A percentile compares a stretch with the other conserved stretches of the same genome.
Evolutionary conservation across 2,113 vertebrate species (phyloP).

Genomic region (Salvelinus fontinalis): DNA sequence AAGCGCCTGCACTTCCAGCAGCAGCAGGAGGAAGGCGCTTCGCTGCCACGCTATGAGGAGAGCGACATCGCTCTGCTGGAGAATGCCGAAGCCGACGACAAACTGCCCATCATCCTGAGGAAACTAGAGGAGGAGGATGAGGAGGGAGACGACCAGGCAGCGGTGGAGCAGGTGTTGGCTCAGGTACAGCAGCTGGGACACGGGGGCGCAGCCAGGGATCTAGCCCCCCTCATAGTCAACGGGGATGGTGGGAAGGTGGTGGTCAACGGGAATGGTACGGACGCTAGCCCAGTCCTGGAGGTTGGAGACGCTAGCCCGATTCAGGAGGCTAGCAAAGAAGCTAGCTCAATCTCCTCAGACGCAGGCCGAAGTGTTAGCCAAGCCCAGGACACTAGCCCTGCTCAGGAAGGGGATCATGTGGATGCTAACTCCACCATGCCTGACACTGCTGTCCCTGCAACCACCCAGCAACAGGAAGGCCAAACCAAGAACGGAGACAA

Average conservation of each 20-base stretch:
- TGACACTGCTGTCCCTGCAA: too few species aligned
- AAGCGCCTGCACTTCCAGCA: slow-evolving; percentile 80
- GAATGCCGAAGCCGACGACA: slow-evolving; percentile 78
- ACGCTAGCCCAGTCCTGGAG: background rate
- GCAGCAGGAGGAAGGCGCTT: slow-evolving; percentile 77
- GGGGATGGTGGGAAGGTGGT: slow-evolving; percentile 75
- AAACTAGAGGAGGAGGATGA: slow-evolving; percentile 81
- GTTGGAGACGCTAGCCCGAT: slow-evolving; percentile 4
- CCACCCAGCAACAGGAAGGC: slow-evolving; percentile 15
- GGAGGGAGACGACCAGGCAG: slow-evolving; percentile 66
- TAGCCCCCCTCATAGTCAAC: slow-evolving; percentile 65
- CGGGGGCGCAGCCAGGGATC: slow-evolving; percentile 62
- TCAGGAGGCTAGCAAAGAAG: slow-evolving; percentile 19
- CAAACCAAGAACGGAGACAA: slow-evolving; percentile 31
- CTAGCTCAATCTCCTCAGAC: too few species aligned
- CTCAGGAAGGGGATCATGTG: background rate
- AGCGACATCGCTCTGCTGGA: slow-evolving; percentile 85
- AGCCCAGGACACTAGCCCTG: slow-evolving; percentile 5
- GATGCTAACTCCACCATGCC: slow-evolving; percentile 8
- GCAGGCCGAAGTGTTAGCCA: background rate
- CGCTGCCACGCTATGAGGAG: slow-evolving; percentile 84
- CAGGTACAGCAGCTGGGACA: slow-evolving; percentile 63
- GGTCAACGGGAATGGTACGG: slow-evolving; percentile 66
- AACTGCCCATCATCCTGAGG: slow-evolving; percentile 85
- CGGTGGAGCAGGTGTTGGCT: slow-evolving; percentile 63